Percentiles rank a stretch among this genome's conserved stretches.
phyloP scores from a whole-genome alignment of 2,113 vertebrate genomes.

The Gasterosteus aculeatus region DNA sequence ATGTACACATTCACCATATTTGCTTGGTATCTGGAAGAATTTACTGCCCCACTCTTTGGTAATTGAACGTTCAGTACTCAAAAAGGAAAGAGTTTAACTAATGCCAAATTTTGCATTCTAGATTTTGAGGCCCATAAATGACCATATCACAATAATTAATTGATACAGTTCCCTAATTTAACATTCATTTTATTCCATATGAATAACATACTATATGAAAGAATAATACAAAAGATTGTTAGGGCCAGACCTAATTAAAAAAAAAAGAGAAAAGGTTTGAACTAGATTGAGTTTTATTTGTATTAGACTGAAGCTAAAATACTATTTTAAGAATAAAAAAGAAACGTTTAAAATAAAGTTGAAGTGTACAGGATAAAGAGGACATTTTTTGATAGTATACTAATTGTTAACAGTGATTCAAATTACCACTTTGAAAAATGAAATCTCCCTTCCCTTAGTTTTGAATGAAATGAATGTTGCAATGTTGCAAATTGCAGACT shows the following conservation, averaged over 20 bases:
- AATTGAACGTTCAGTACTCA: not conserved
- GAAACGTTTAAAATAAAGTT: not conserved
- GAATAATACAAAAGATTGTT: not conserved
- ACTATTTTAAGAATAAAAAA: not conserved
- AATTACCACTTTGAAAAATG: not conserved
- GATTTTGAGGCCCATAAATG: not conserved
- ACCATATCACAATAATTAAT: not conserved
- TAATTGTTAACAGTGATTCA: not conserved
- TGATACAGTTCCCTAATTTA: not conserved
- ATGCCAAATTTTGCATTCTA: not conserved
- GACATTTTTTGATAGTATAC: not conserved
- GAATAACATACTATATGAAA: not conserved
- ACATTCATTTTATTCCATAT: not conserved
- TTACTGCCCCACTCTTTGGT: not conserved
- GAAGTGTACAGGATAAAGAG: not conserved
- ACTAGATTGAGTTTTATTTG: not conserved
- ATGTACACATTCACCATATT: conserved; percentile 46
- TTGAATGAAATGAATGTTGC: not conserved
- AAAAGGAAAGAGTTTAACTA: not conserved
- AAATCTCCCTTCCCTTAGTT: not conserved
- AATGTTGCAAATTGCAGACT: conserved; percentile 3
- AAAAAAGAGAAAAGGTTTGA: not conserved
- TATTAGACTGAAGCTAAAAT: not conserved
- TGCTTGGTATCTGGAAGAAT: conserved; percentile 1
- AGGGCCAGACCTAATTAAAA: not conserved